phyloP scores from a whole-genome alignment of 2,113 vertebrate species.

The Limanda limanda region DNA sequence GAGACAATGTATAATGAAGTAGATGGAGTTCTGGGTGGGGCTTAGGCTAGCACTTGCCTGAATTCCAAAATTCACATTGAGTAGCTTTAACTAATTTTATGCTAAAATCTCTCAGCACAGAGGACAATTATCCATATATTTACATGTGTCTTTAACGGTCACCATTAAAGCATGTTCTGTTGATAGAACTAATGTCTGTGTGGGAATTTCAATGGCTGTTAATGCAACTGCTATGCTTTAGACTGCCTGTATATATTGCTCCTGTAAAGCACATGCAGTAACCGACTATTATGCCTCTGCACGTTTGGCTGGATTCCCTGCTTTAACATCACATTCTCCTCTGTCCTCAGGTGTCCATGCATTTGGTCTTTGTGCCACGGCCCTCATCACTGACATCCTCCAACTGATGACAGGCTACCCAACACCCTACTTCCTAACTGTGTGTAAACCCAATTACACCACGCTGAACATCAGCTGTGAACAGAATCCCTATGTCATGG shows the following conservation, averaged over 20 bases:
- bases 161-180: too few species aligned
- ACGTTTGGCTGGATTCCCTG: not conserved
- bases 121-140: too few species aligned
- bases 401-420: constrained; percentile 97
- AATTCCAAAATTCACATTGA: not conserved
- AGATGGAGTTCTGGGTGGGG: not conserved
- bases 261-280: not conserved
- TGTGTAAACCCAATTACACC: constrained; percentile 98
- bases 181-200: too few species aligned
- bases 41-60: not conserved
- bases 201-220: not conserved
- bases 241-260: not conserved
- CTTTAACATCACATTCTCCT: not conserved
- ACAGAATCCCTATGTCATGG: constrained; percentile 93
- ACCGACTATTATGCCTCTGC: not conserved
- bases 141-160: too few species aligned
- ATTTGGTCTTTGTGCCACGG: constrained; percentile 96
- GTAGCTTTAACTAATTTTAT: not conserved
- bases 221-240: not conserved
- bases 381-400: constrained; percentile 96
- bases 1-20: not conserved
- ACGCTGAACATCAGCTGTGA: constrained; percentile 93
- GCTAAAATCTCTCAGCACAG: not conserved
- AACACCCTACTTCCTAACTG: constrained; percentile 95
- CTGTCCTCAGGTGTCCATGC: constrained; percentile 89